Base-by-base conservation (phyloP, 2,888 invertebrate genomes). In the Ochropleura plecta region DNA sequence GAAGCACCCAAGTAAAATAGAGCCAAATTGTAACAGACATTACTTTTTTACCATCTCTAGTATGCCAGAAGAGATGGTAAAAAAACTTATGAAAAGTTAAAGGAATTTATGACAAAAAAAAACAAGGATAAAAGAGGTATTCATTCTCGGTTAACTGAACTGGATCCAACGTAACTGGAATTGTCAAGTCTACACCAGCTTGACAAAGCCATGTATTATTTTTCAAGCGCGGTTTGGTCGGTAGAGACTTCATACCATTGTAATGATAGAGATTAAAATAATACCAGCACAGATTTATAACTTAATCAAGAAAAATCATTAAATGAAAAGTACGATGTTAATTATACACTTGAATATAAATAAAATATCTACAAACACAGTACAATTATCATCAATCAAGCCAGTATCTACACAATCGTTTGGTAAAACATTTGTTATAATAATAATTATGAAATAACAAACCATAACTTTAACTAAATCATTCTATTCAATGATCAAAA, bases 131-230 rank as follows among this genome's bases (percentile, higher is more conserved):
- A 76, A 63, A 63, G 18, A 20, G 12, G 72, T 55, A 18, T 72
- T 63, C 79, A 44, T 59, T 79, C 77, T 64, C 82, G 70, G 77
- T 67, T 77, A 82, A 81, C 76, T 81, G 77, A 81, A 79, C 66
- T 70, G 67, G 76, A 79, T 67, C 57, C 16, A 30, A 55, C 82
- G 59, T 44, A 49, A 51, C 46, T 70, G 42, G 66, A 70, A 76
- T 49, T 70, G 44, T 79, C 44, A 70, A 70, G 62, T 76, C 55
- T 44, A 57, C 51, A 51, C n/a, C 40, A 55, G 62, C 20, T 53
- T 76, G 8, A 77, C 59, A 67, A 70, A 82, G 40, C 64, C n/a
- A 64, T 30, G 8, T 48, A 63, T 63, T 79, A 1, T 40, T 55
- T 49, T 70, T 49, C 5, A 40, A 79, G 70, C 10, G 18, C 78